Conservation (phyloP, 2,113 vertebrate genomes). For the Albula glossodonta region DNA sequence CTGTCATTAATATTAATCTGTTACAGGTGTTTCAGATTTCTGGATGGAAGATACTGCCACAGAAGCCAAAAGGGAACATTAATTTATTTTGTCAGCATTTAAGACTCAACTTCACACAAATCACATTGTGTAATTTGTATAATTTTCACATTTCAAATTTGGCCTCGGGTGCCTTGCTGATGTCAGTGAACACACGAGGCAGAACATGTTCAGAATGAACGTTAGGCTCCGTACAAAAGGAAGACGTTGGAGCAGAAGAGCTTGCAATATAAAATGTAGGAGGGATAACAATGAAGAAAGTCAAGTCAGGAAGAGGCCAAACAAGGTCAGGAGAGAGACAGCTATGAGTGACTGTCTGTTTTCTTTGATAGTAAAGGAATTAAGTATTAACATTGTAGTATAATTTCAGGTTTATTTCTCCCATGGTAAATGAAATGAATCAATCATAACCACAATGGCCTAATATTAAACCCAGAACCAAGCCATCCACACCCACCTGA, state of each 20-base stretch:
- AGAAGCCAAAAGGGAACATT: not conserved
- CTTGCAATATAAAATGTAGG: not conserved
- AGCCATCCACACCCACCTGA: no score
- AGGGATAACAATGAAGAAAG: conserved; percentile 59
- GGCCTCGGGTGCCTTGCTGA: conserved; percentile 53
- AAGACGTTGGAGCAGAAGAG: conserved; percentile 32
- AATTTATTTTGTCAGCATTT: not conserved
- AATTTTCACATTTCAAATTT: conserved; percentile 55
- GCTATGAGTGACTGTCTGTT: not conserved
- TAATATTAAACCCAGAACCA: no score
- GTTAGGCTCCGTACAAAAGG: not conserved
- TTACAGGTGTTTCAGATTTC: not conserved
- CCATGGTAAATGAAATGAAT: no score
- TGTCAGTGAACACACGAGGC: conserved; percentile 56
- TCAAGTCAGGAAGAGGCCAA: no score
- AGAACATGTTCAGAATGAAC: conserved; percentile 37
- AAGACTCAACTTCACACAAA: not conserved
- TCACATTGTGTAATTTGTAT: conserved; percentile 37
- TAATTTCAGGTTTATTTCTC: no score
- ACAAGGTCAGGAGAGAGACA: not conserved
- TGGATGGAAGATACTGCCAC: not conserved
- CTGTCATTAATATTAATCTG: not conserved
- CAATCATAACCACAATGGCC: no score
- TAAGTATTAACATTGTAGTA: no score
- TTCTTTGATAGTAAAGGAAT: not conserved